These are phyloP conservation scores for Mastomys coucha DNA, from an alignment of 2,113 vertebrate genomes.

Conservation along the genomic window DNA sequence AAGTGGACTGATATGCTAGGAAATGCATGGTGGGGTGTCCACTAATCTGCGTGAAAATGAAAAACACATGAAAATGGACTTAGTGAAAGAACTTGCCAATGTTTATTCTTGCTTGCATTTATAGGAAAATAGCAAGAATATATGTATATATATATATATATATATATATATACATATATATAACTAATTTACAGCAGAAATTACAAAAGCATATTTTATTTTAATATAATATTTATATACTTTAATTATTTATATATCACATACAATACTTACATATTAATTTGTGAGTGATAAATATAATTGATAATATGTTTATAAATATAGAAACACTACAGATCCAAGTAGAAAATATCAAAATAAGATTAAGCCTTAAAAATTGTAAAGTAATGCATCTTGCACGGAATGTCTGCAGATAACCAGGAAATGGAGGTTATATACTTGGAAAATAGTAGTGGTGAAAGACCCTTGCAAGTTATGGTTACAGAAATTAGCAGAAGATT, in stretches of 20 bases:
- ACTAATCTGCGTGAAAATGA: neutral
- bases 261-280: no score
- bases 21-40: neutral
- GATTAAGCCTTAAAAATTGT: conserved; percentile 73
- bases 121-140: neutral
- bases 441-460: conserved; percentile 82
- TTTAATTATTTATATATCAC: neutral
- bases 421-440: conserved; percentile 77
- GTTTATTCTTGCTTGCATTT: neutral
- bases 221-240: conserved; percentile 53
- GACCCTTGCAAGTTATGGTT: conserved; percentile 80
- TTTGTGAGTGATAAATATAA: conserved; percentile 5
- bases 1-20: neutral
- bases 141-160: neutral
- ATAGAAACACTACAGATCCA: conserved; percentile 23
- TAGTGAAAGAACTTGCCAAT: neutral
- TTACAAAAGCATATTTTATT: conserved; percentile 44
- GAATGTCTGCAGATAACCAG: conserved; percentile 77
- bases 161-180: conserved; percentile 4
- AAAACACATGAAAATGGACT: neutral
- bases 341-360: conserved; percentile 69
- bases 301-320: conserved; percentile 60
- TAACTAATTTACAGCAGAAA: conserved; percentile 22
- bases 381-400: conserved; percentile 64
- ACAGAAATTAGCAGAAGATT: conserved; percentile 87